Evolutionary conservation across 2,888 invertebrate genomes (phyloP), one percentile per base, ranked within the genome.

Genomic region (Athalia rosae): DNA sequence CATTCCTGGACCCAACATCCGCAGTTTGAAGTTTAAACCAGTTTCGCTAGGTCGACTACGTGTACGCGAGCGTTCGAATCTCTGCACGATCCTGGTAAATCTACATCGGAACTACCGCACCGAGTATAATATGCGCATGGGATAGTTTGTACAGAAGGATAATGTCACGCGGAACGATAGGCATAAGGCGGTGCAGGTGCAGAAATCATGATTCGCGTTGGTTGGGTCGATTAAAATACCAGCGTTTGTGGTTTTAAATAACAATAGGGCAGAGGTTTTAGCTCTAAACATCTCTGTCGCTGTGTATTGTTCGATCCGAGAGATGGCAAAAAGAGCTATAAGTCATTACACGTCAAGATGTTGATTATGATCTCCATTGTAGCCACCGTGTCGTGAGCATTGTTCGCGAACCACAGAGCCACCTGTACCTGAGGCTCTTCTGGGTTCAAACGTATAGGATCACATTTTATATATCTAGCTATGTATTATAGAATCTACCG

Each of bases 321-420:
- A 71, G 73, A 77, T 71, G 73, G 73, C 63, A 73, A 77, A 50
- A 77, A 62, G 61, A 47, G 77, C 85, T 82, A 87, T 87, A 87
- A 87, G 87, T 87, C 87, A 87, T 87, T 87, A 87, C 85, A 86
- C 84, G 87, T 86, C 87, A 86, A 82, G 83, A 82, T 79, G 80
- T 87, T 86, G 87, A 87, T 87, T 87, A 87, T 87, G 87, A 87
- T 87, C 87, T 87, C 87, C 84, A 86, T 87, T 87, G 87, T 87
- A 84, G 82, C 82, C 83, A 83, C 84, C 82, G 82, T 76, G 82
- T 83, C 85, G 87, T 82, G 85, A 85, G 85, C 86, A 87, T 87
- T 87, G 87, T 87, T 87, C 87, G 79, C 78, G 81, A 56, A 80
- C 58, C 64, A 80, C 80, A 80, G 63, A 80, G 82, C 84, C 86